A percentile compares a stretch with the other conserved stretches of the same genome.
Conservation (phyloP, 2,888 invertebrate genomes). For the Andrena minutula region DNA sequence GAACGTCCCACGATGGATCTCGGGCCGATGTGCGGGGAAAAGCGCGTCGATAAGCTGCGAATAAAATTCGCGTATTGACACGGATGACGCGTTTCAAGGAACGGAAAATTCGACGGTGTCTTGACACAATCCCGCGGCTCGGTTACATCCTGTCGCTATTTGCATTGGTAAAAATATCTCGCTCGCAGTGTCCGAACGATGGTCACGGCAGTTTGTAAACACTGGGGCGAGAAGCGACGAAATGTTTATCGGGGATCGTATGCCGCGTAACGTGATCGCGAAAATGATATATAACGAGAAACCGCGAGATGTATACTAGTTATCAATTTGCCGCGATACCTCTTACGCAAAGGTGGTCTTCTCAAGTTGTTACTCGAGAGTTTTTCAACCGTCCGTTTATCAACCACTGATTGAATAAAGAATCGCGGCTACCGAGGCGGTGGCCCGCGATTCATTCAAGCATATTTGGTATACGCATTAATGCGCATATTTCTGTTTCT, state of each 20-base stretch:
- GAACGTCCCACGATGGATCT: constrained; percentile 36
- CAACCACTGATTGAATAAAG: constrained; percentile 33
- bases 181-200: neutral
- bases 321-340: constrained; percentile 37
- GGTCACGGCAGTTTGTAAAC: constrained; percentile 39
- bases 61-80: constrained; percentile 45
- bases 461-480: constrained; percentile 44
- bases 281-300: constrained; percentile 43
- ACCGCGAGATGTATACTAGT: constrained; percentile 38
- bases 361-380: neutral
- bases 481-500: constrained; percentile 53
- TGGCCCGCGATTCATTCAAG: constrained; percentile 48
- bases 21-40: constrained; percentile 19
- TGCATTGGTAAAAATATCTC: neutral
- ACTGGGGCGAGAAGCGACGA: constrained; percentile 30
- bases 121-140: constrained; percentile 2
- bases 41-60: constrained; percentile 36
- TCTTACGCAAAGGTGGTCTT: constrained; percentile 22
- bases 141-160: neutral
- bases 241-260: constrained; percentile 46
- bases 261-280: constrained; percentile 47
- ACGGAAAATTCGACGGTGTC: constrained; percentile 20
- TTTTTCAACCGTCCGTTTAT: constrained; percentile 2
- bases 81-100: constrained; percentile 34
- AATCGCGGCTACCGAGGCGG: constrained; percentile 7